Conservation (phyloP, 2,113 vertebrate genomes). For the Chaetodon trifascialis region DNA sequence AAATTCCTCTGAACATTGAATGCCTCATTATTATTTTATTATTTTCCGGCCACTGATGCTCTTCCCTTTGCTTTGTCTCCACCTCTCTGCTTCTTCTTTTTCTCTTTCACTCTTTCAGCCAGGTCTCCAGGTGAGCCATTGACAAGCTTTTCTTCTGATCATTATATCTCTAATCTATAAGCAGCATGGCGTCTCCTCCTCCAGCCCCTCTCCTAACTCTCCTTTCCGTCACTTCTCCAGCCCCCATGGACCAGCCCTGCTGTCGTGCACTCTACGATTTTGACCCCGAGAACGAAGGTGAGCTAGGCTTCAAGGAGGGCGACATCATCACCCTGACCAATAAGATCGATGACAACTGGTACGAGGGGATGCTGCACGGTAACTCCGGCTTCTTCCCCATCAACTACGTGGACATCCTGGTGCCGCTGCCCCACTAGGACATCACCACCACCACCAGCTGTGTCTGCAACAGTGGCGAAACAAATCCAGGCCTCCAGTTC, state of each 20-base stretch:
- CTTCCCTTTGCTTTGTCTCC: slow-evolving; percentile 34
- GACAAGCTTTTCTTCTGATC: slow-evolving; percentile 38
- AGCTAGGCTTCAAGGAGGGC: slow-evolving; percentile 98
- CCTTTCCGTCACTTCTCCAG: slow-evolving; percentile 62
- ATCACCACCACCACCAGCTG: slow-evolving; percentile 19
- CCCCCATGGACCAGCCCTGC: slow-evolving; percentile 95
- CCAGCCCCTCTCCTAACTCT: neutral
- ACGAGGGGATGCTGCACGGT: slow-evolving; percentile 96
- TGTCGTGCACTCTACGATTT: slow-evolving; percentile 98
- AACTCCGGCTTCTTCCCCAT: slow-evolving; percentile 99
- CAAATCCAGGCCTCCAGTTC: slow-evolving; percentile 51
- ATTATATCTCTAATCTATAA: slow-evolving; percentile 18
- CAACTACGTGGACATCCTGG: slow-evolving; percentile 98
- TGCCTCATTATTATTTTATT: neutral
- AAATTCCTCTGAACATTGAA: slow-evolving; percentile 10
- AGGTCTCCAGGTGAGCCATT: slow-evolving; percentile 81
- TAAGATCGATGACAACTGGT: slow-evolving; percentile 99
- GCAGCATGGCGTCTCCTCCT: slow-evolving; percentile 9
- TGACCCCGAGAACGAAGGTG: slow-evolving; percentile 98
- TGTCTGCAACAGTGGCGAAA: slow-evolving; percentile 34
- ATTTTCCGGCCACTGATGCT: slow-evolving; percentile 17
- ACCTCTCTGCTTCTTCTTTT: slow-evolving; percentile 12
- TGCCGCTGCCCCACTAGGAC: slow-evolving; percentile 93
- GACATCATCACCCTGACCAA: slow-evolving; percentile 98
- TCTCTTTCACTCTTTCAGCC: slow-evolving; percentile 62